phyloP scores from a whole-genome alignment of 2,113 vertebrate species.

The Orthonyx spaldingii region DNA sequence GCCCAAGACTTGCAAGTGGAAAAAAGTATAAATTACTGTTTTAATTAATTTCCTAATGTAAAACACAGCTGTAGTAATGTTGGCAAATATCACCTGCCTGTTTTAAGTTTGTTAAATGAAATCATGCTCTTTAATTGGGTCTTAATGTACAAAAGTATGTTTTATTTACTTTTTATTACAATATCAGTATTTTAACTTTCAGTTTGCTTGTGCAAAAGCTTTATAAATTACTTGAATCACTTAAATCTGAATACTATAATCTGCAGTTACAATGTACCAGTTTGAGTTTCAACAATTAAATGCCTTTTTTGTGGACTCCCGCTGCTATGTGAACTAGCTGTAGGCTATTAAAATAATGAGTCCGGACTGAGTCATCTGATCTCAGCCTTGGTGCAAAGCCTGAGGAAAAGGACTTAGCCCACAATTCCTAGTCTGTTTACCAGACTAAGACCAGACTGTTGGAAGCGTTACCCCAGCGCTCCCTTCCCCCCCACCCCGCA shows the following conservation, averaged over 20 bases:
- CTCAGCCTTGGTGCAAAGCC: slow-evolving; percentile 74
- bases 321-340: slow-evolving; percentile 76
- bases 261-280: slow-evolving; percentile 66
- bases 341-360: slow-evolving; percentile 81
- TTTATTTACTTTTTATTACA: slow-evolving; percentile 76
- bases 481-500: slow-evolving; percentile 26
- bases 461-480: slow-evolving; percentile 22
- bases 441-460: slow-evolving; percentile 66
- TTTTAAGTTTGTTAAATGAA: slow-evolving; percentile 74
- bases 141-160: slow-evolving; percentile 68
- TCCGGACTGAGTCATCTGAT: slow-evolving; percentile 76
- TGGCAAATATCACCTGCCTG: slow-evolving; percentile 70
- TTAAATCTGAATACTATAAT: slow-evolving; percentile 69
- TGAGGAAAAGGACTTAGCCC: slow-evolving; percentile 69
- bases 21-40: slow-evolving; percentile 71
- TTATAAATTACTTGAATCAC: slow-evolving; percentile 77
- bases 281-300: slow-evolving; percentile 78
- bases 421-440: slow-evolving; percentile 79
- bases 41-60: slow-evolving; percentile 81
- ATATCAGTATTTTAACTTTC: slow-evolving; percentile 73
- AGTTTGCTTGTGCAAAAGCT: slow-evolving; percentile 65
- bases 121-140: slow-evolving; percentile 76
- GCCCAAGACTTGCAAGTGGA: slow-evolving; percentile 61
- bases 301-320: slow-evolving; percentile 75
- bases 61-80: slow-evolving; percentile 76